Base-by-base conservation (phyloP, 2,113 vertebrate species). In the Podarcis cretensis region DNA sequence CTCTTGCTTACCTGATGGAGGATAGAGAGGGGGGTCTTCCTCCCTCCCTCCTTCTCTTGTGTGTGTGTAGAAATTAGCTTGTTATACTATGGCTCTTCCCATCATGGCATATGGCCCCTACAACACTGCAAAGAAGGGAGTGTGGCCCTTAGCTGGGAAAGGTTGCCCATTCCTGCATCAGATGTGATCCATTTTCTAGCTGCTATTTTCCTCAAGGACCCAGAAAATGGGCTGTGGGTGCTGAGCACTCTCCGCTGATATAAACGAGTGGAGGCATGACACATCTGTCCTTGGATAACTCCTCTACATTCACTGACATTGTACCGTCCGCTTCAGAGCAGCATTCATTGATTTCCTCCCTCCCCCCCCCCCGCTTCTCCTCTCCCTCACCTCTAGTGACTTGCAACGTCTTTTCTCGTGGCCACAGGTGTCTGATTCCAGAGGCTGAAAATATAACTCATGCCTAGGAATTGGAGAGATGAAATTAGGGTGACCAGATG, bases 311-410 rank as follows among this genome's bases (percentile, higher is more conserved):
- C 18, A 20, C 69, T 81, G 23, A 32, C 35, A 63, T 37, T 40
- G 14, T 30, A 81, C 1, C 3, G 63, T 23, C 37, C 27, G 18
- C 68, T 81, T 81, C 40, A 68, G 84, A 54, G 66, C 54, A 66
- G 40, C n/a, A 75, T 81, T 86, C 57, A 89, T 89, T 75, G 78
- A 76, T 81, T 89, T 65, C n/a, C 48, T 63, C 3, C 59, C 16
- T 12, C 59, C 59, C 59, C 59, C 59, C 16, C 59, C 18, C 4
- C 79, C 30, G 5, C 54, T 81, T 4, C 82, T 37, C 16, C 68
- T 71, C 81, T 57, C 25, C 59, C n/a, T 81, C 78, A 85, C 54
- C n/a, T 74, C 80, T 35, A 32, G 30, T 65, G 35, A 81, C 59
- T 81, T 85, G 69, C 78, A 76, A 32, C 21, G 8, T 54, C 35